These are phyloP conservation scores for Silurus meridionalis DNA, from an alignment of 2,113 vertebrate genomes.

Conservation along the genomic window DNA sequence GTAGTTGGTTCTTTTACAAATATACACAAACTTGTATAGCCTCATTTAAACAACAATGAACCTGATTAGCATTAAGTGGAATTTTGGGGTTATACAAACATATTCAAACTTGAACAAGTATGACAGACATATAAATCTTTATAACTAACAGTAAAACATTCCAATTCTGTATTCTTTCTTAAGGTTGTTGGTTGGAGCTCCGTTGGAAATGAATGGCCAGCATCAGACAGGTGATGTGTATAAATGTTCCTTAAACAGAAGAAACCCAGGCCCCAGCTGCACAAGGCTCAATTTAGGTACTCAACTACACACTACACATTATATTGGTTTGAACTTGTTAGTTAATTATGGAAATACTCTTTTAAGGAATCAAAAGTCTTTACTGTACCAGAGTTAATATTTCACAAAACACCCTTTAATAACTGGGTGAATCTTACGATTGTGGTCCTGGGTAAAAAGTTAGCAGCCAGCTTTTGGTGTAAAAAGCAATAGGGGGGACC, in stretches of 20 bases:
- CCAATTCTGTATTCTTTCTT: conserved; percentile 16
- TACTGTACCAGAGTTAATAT: conserved; percentile 26
- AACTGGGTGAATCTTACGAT: not conserved
- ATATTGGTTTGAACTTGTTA: not conserved
- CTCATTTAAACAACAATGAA: not conserved
- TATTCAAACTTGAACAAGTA: not conserved
- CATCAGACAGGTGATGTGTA: conserved; percentile 94
- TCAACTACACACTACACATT: not conserved
- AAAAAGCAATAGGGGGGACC: conserved; percentile 50
- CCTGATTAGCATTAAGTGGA: not conserved
- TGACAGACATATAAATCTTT: not conserved
- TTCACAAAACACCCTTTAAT: conserved; percentile 14
- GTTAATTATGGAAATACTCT: conserved; percentile 12
- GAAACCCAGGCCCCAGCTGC: conserved; percentile 79
- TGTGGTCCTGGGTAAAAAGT: conserved; percentile 39
- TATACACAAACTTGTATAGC: not conserved
- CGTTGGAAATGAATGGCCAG: conserved; percentile 88
- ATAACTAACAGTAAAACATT: not conserved
- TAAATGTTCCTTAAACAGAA: conserved; percentile 82
- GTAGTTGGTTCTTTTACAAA: not conserved
- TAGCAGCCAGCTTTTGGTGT: conserved; percentile 46
- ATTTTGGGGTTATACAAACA: not conserved
- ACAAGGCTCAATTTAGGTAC: conserved; percentile 94
- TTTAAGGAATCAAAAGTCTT: conserved; percentile 23
- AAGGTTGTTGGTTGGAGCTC: conserved; percentile 95